Evolutionary conservation across 1,140 invertebrate species (phyloP), one percentile per base, ranked within the genome.

Genomic region (Lineus longissimus): DNA sequence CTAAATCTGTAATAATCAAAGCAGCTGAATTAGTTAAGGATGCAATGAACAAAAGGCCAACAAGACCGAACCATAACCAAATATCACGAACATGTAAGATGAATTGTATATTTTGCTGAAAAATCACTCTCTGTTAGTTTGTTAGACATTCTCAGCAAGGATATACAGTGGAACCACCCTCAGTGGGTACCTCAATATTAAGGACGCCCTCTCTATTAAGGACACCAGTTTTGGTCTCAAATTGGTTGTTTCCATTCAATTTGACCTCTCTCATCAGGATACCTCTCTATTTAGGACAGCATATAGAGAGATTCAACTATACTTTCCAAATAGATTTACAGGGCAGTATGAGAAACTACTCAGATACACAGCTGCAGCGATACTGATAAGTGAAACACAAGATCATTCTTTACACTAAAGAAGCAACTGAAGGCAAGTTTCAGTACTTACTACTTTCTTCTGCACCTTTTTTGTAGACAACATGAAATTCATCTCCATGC

Each of bases 401-500:
- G 4, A 27, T 4, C 47, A n/a, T n/a, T 9, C n/a, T 6, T 7
- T 51, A 51, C 19, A 27, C n/a, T 7, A 27, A 51, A 51, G 47
- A 51, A 9, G 11, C 40, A 19, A 51, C 9, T 23, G 19, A 7
- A 51, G n/a, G 47, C n/a, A 23, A 51, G 4, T 27, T 51, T 56
- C 22, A 31, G 7, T 13, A 72, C 71, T 73, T 75, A 79, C 77
- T 76, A 23, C 68, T 55, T 31, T 75, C 68, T 30, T 62, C 54
- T 13, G 74, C 63, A 61, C 72, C 65, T 56, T 77, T 79, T 66
- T 79, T 79, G 51, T 74, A 74, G 2, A 81, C 76, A 47, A 81
- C 33, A 69, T 73, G 72, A 67, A 81, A 73, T 57, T 78, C 76
- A 73, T 81, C 79, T 43, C 76, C 74, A 75, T 79, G 74, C 15